phyloP scores from a whole-genome alignment of 1,140 invertebrate genomes.

The Tachypleus tridentatus region DNA sequence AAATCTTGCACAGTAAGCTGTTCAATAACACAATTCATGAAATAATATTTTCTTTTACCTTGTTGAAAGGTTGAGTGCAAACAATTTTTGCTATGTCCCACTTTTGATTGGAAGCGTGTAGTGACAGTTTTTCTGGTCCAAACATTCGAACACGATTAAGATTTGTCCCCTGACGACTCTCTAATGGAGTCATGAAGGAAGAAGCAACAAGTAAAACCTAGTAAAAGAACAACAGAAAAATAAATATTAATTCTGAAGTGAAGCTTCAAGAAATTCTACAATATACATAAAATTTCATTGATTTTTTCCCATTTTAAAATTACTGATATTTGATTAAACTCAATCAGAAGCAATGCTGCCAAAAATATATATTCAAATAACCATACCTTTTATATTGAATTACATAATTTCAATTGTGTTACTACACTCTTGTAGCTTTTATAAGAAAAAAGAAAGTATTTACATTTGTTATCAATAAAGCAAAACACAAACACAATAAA shows the following conservation, averaged over 20 bases:
- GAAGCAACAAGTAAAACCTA: slow-evolving; percentile 62
- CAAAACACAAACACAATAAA: too few relatives aligned
- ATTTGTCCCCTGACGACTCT: slow-evolving; percentile 52
- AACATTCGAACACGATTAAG: slow-evolving; percentile 61
- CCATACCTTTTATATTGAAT: too few relatives aligned
- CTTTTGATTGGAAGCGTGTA: slow-evolving; percentile 44
- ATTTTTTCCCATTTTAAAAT: background rate
- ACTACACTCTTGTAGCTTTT: too few relatives aligned
- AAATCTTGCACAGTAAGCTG: too few relatives aligned
- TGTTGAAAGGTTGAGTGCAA: slow-evolving; percentile 78
- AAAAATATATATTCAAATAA: too few relatives aligned
- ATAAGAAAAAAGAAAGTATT: too few relatives aligned
- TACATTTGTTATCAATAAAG: too few relatives aligned
- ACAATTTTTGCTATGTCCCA: slow-evolving; percentile 74
- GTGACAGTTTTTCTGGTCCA: slow-evolving; percentile 45
- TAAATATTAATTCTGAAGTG: slow-evolving; percentile 8
- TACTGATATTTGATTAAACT: too few relatives aligned
- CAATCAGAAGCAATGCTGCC: too few relatives aligned
- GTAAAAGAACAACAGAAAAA: slow-evolving; percentile 9
- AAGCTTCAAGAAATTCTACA: background rate
- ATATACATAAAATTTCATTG: slow-evolving; percentile 14
- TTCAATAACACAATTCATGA: too few relatives aligned
- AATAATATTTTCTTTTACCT: slow-evolving; percentile 29
- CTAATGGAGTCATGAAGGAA: slow-evolving; percentile 64
- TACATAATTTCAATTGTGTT: too few relatives aligned